Evolutionary conservation across 2,888 invertebrate genomes (phyloP).

Genomic region (Cabera pusaria): DNA sequence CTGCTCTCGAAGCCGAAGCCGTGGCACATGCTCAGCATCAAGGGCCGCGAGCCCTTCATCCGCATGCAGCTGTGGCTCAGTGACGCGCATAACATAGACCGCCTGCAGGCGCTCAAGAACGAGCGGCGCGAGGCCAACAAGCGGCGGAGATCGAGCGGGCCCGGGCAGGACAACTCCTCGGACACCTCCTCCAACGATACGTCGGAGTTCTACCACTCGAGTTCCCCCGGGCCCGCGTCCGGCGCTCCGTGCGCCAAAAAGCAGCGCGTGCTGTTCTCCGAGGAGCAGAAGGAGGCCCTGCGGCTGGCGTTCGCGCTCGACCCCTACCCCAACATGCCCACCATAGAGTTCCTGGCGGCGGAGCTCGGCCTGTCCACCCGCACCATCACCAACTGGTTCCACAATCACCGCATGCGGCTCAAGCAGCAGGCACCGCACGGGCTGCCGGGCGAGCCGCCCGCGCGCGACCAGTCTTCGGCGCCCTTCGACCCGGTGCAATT

Average conservation of each 20-base stretch:
- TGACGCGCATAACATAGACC: conserved; percentile 97
- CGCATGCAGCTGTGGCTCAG: conserved; percentile 98
- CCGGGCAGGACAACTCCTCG: conserved; percentile 93
- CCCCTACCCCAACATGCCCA: conserved; percentile 98
- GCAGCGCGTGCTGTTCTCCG: conserved; percentile 97
- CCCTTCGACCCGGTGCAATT: conserved; percentile 97
- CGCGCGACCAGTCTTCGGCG: conserved; percentile 88
- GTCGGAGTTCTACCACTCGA: conserved; percentile 93
- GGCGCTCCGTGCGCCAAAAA: conserved; percentile 95
- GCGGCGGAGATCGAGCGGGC: conserved; percentile 91
- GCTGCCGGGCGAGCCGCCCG: conserved; percentile 88
- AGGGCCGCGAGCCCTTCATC: conserved; percentile 98
- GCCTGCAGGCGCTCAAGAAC: conserved; percentile 94
- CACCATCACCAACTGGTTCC: conserved; percentile 99
- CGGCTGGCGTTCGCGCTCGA: conserved; percentile 97
- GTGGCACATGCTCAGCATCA: conserved; percentile 99
- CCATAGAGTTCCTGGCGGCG: conserved; percentile 96
- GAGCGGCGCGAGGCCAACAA: conserved; percentile 96
- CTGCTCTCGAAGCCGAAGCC: conserved; percentile 98
- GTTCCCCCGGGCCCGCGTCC: conserved; percentile 89
- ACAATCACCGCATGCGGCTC: conserved; percentile 99
- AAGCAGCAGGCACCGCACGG: conserved; percentile 95
- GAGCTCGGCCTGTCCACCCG: conserved; percentile 96
- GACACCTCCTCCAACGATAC: conserved; percentile 95
- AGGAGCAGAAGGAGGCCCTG: conserved; percentile 98